Evolutionary conservation across 1,140 invertebrate genomes (phyloP).

Genomic region (Mycetomoellerius zeteki): DNA sequence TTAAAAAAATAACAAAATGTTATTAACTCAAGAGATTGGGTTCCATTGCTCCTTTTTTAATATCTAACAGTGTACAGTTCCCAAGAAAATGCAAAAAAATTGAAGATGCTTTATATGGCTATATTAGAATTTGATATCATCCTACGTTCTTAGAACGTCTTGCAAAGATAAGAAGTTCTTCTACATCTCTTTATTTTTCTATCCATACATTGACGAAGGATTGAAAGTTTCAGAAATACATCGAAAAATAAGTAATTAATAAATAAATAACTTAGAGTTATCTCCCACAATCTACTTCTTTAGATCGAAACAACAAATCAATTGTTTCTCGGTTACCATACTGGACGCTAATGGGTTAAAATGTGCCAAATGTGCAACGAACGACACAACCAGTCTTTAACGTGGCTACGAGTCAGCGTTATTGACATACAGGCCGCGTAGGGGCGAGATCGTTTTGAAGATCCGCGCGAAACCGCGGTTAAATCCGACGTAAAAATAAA

Average conservation of each 20-base stretch:
- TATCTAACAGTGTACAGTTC: no score
- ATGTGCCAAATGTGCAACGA: constrained; percentile 13
- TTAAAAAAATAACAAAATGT: no score
- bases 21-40: no score
- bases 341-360: constrained; percentile 33
- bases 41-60: no score
- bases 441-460: constrained; percentile 63
- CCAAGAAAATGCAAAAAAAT: no score
- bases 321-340: constrained; percentile 4
- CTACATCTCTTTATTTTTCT: background rate
- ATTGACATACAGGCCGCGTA: constrained; percentile 60
- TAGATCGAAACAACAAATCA: background rate
- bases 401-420: constrained; percentile 40
- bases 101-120: no score
- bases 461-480: constrained; percentile 73
- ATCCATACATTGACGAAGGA: background rate
- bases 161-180: background rate
- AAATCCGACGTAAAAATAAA: constrained; percentile 84
- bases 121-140: no score
- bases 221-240: background rate
- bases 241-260: background rate
- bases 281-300: background rate
- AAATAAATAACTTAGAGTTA: background rate
- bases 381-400: background rate
- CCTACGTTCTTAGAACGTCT: background rate